Base-by-base conservation (phyloP, 2,797 vertebrate species). In the Neoniphon sammara region DNA sequence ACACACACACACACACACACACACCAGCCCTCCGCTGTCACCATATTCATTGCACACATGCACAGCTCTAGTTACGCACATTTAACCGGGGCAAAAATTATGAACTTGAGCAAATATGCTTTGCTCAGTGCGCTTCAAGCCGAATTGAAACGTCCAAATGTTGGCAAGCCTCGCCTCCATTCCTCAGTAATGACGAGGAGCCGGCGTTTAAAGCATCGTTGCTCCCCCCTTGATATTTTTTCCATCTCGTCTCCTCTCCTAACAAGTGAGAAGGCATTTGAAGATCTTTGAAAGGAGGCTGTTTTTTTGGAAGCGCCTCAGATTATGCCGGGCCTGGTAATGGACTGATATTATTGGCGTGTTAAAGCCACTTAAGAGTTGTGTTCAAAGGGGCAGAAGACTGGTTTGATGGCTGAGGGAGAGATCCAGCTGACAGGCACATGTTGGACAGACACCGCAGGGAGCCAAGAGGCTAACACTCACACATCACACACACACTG, bases 391-490 rank as follows among this genome's bases (percentile, higher is more conserved):
- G 47, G 59, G 59, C 52, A 69, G 60, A 39, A 52, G 62, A 0
- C 59, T 84, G 66, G 56, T 74, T 77, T 78, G 67, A 78, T 84
- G 66, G 65, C 66, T 64, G 63, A 36, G 65, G 73, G 68, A 70
- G 62, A 69, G 64, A 53, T 75, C 83, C 88, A 91, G 83, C 84
- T 92, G 86, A 92, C 73, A 70, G 70, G 73, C 87, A 88, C 73
- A 89, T 92, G 88, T 91, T 83, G 54, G 57, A 74, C 67, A 81
- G 75, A 39, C 60, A 77, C 69, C 70, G 60, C 65, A 53, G 27
- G 30, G 72, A 83, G 80, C 74, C 74, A 42, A 56, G 66, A 75
- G 57, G 42, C 72, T 66, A 66, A 59, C 21, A 20, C 62, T 50
- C 44, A 62, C 77, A 77, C 71, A 57, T 78, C 74, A 74, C 58